Conservation (phyloP, 2,113 vertebrate species). For the Equus quagga region DNA sequence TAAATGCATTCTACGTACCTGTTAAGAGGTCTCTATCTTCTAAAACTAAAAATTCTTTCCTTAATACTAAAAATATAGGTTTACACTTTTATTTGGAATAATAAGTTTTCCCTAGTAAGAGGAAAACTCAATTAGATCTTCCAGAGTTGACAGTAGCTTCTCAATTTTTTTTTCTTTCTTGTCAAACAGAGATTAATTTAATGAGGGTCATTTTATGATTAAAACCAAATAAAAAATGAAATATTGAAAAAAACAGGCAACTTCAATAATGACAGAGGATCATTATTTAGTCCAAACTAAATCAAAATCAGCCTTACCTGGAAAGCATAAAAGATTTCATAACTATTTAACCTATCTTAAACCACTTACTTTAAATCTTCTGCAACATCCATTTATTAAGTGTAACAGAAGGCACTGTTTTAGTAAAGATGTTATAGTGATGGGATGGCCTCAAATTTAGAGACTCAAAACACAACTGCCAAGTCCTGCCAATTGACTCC, state of each 20-base stretch:
- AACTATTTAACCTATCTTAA: slow-evolving; percentile 5
- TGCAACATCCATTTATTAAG: neutral
- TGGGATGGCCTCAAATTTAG: neutral
- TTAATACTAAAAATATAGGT: neutral
- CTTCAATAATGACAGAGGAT: neutral
- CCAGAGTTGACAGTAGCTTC: neutral
- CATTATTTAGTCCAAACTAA: slow-evolving; percentile 16
- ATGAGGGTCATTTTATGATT: neutral
- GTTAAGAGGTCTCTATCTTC: neutral
- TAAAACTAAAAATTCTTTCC: slow-evolving; percentile 36
- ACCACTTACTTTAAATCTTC: neutral
- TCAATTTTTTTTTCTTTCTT: neutral
- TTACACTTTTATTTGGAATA: neutral
- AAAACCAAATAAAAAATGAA: slow-evolving; percentile 23
- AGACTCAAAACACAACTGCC: neutral
- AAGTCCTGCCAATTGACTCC: neutral
- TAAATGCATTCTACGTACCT: neutral
- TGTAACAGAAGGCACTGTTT: neutral
- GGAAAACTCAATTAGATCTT: slow-evolving; percentile 3
- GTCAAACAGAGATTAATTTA: neutral
- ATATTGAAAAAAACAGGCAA: neutral
- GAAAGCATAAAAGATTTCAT: neutral
- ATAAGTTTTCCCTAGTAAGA: neutral
- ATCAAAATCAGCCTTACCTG: neutral
- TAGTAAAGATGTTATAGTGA: neutral